Conservation (phyloP, 1,140 invertebrate species). For the Heliconius nattereri region DNA sequence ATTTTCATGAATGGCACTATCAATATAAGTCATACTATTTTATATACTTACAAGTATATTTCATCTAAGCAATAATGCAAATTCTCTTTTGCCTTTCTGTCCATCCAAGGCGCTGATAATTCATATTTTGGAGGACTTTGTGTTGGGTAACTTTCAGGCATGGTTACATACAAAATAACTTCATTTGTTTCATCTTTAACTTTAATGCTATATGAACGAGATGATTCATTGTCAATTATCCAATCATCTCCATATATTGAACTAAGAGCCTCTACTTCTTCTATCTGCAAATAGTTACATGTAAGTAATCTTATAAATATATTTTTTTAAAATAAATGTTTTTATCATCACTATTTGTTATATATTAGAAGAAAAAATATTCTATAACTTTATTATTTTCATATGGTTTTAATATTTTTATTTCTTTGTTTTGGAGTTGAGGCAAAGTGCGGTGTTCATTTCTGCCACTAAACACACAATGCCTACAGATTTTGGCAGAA, state of each 20-base stretch:
- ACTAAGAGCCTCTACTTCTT: constrained; percentile 88
- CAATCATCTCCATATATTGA: constrained; percentile 90
- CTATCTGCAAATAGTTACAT: constrained; percentile 71
- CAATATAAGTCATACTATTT: background rate
- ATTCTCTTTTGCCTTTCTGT: constrained; percentile 80
- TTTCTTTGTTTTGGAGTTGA: too few relatives aligned
- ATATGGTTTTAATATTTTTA: too few relatives aligned
- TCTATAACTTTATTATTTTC: too few relatives aligned
- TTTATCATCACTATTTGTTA: too few relatives aligned
- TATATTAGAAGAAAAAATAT: too few relatives aligned
- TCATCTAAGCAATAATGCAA: constrained; percentile 83
- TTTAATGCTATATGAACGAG: constrained; percentile 82
- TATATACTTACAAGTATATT: constrained; percentile 84
- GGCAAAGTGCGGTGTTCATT: too few relatives aligned
- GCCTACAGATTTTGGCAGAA: too few relatives aligned
- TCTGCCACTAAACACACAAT: too few relatives aligned
- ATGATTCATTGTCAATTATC: constrained; percentile 82
- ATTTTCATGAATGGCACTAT: too few relatives aligned
- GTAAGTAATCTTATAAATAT: background rate
- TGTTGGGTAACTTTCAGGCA: constrained; percentile 85
- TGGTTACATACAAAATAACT: constrained; percentile 82
- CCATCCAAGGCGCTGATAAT: constrained; percentile 87
- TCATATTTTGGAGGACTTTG: constrained; percentile 85
- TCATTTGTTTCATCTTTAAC: constrained; percentile 78
- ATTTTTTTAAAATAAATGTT: too few relatives aligned